Percentiles rank a stretch among this genome's conserved stretches.
These are phyloP conservation scores for Cryptoprocta ferox DNA, from an alignment of 2,797 vertebrate genomes.

Conservation along the genomic window DNA sequence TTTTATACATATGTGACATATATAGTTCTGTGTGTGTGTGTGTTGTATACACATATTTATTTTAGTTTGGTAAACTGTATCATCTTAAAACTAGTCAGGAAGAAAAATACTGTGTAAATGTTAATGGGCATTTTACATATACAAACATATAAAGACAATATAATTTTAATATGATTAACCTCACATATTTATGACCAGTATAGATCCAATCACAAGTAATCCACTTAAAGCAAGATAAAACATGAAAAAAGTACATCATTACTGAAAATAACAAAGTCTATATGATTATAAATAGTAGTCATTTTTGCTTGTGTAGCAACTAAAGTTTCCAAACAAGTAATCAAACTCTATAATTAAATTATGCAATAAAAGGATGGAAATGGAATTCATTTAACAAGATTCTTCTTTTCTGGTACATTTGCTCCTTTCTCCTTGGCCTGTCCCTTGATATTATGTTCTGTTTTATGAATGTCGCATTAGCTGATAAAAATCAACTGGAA, in stretches of 20 bases:
- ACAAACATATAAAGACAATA: neutral
- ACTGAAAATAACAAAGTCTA: neutral
- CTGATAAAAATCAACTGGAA: conserved; percentile 38
- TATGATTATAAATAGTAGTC: neutral
- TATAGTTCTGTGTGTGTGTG: neutral
- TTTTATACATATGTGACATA: neutral
- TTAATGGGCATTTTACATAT: neutral
- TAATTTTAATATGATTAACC: neutral
- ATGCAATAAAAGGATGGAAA: neutral
- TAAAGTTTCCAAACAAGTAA: neutral
- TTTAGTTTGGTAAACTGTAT: neutral
- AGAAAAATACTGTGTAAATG: neutral
- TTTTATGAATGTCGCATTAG: conserved; percentile 10
- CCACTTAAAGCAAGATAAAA: neutral
- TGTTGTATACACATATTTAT: neutral
- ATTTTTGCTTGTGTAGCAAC: neutral
- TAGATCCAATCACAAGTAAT: neutral
- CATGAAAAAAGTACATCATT: neutral
- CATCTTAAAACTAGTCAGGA: neutral
- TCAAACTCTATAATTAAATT: conserved; percentile 5
- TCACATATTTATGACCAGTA: neutral
- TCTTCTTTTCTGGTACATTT: conserved; percentile 20
- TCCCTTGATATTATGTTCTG: neutral
- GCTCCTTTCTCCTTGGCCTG: neutral
- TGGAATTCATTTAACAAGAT: neutral